phyloP scores from a whole-genome alignment of 1,140 invertebrate species.

The Formica selysi region DNA sequence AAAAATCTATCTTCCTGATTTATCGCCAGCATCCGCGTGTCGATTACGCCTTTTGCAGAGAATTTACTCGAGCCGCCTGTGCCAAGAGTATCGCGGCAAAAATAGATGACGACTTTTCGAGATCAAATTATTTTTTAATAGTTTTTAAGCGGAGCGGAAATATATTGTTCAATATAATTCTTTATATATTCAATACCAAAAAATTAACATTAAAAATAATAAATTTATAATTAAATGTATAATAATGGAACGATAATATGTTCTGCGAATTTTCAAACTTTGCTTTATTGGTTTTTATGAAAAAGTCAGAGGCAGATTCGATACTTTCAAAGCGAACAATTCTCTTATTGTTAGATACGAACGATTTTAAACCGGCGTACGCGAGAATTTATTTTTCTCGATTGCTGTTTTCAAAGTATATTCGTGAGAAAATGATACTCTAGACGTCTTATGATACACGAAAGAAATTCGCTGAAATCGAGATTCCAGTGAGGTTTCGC shows the following conservation, averaged over 20 bases:
- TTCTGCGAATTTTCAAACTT: neutral
- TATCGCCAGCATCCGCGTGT: constrained; percentile 24
- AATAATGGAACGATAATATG: neutral
- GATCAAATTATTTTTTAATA: neutral
- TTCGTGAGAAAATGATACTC: constrained; percentile 5
- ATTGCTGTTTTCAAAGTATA: constrained; percentile 18
- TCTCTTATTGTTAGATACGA: neutral
- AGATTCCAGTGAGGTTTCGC: neutral
- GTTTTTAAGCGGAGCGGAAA: neutral
- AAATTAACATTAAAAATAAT: too few relatives aligned
- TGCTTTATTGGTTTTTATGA: neutral
- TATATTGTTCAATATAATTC: neutral
- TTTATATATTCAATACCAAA: neutral
- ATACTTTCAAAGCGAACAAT: neutral
- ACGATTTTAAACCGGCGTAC: neutral
- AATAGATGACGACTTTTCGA: neutral
- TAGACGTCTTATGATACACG: constrained; percentile 3
- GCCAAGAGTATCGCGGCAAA: neutral
- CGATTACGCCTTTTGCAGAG: constrained; percentile 19
- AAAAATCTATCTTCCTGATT: constrained; percentile 52
- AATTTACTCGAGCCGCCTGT: constrained; percentile 24
- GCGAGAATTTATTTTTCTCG: constrained; percentile 16
- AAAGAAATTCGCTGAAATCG: constrained; percentile 26
- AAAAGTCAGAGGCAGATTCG: neutral
- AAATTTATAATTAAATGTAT: too few relatives aligned